Conservation (phyloP, 2,113 vertebrate species). For the Hippocampus abdominalis region DNA sequence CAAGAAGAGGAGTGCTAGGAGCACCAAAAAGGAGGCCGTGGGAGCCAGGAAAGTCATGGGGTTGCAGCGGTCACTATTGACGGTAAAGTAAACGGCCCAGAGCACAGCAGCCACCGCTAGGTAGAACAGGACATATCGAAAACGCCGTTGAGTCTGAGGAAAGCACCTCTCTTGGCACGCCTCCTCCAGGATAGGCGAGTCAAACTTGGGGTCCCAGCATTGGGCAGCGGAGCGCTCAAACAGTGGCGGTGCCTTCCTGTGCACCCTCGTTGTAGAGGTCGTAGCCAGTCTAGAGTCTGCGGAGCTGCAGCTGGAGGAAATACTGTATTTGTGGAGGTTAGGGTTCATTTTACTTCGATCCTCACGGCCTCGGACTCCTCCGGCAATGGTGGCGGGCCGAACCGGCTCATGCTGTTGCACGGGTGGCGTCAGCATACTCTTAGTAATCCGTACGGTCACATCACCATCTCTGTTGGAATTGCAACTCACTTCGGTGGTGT, state of each 20-base stretch:
- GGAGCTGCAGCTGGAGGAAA: slow-evolving; percentile 94
- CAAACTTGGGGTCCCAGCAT: slow-evolving; percentile 97
- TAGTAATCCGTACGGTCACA: slow-evolving; percentile 82
- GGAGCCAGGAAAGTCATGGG: slow-evolving; percentile 78
- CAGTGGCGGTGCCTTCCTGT: slow-evolving; percentile 81
- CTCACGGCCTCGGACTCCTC: slow-evolving; percentile 18
- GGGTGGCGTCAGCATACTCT: slow-evolving; percentile 46
- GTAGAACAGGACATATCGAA: slow-evolving; percentile 93
- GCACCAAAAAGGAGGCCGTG: slow-evolving; percentile 79
- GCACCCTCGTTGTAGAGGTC: slow-evolving; percentile 61
- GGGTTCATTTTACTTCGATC: slow-evolving; percentile 69
- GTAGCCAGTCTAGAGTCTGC: slow-evolving; percentile 81
- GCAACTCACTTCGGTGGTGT: slow-evolving; percentile 89
- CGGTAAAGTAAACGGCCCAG: slow-evolving; percentile 86
- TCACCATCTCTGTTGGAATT: slow-evolving; percentile 82
- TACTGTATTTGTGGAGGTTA: slow-evolving; percentile 90
- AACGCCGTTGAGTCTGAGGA: slow-evolving; percentile 91
- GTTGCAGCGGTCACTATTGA: slow-evolving; percentile 74
- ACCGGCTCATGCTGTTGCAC: slow-evolving; percentile 51
- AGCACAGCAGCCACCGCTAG: slow-evolving; percentile 81
- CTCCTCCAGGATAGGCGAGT: slow-evolving; percentile 91
- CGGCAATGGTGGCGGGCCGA: slow-evolving; percentile 32
- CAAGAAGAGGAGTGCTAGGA: slow-evolving; percentile 81
- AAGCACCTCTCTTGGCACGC: slow-evolving; percentile 95
- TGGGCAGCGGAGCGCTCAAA: slow-evolving; percentile 92